Base-by-base conservation (phyloP, 2,797 vertebrate species). In the Cryptoprocta ferox region DNA sequence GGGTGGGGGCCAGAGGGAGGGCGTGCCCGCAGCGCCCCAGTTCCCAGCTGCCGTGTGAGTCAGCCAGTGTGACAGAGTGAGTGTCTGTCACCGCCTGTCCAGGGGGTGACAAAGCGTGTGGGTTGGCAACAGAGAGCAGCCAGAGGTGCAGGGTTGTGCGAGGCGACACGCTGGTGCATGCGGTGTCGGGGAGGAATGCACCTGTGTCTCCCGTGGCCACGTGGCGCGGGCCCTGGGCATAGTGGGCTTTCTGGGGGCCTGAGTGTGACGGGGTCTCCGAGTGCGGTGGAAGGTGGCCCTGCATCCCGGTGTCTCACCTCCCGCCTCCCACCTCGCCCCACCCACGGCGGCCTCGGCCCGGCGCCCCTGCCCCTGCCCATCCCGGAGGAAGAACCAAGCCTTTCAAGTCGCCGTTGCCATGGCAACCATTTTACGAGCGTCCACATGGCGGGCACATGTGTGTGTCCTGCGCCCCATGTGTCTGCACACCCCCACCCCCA, bases 371-470 rank as follows among this genome's bases (percentile, higher is more conserved):
- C n/a, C 63, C n/a, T 2, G 9, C 18, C 37, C 53, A 56, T 59
- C 81, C 91, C 35, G n/a, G 89, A 95, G 95, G 92, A 92, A 93
- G 71, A 94, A 80, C 87, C 24, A 5, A 90, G n/a, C 56, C 94
- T 97, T 97, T 97, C 96, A 97, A 97, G 97, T 96, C 16, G 1
- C 89, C 6, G 98, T 98, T 98, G 94, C 97, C 95, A 79, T 21
- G 96, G 86, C 96, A 83, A 98, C 98, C 56, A 1, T 83, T 98
- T 98, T 98, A 98, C 21, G 71, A 97, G 91, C 18, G 21, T 97
- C 97, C 97, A 98, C 98, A 98, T 98, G 98, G 96, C 82, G 91
- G 97, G 96, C 98, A 98, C 95, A 97, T 98, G 98, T 97, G 96
- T 86, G 85, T 94, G 97, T 94, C 91, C 97, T 61, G 88, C 61